These are phyloP conservation scores for Seriola quinqueradiata DNA, from an alignment of 2,113 vertebrate species.

Conservation along the genomic window DNA sequence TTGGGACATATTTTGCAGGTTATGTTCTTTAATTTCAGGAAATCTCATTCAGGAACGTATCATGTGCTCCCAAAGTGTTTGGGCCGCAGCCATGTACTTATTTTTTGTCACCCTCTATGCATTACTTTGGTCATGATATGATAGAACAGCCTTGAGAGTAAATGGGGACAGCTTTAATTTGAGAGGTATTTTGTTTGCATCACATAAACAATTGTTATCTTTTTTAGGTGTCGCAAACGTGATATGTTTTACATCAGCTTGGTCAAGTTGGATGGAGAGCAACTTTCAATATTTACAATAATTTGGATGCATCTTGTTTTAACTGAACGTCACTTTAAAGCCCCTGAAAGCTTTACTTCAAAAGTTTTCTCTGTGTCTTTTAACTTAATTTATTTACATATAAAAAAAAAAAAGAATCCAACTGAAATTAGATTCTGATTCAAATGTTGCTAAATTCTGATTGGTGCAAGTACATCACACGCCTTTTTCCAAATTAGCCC, in stretches of 20 bases:
- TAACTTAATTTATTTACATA: neutral
- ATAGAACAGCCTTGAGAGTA: neutral
- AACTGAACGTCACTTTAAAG: too few relatives aligned
- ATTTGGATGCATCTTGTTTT: too few relatives aligned
- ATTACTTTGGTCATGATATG: neutral
- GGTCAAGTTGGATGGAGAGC: too few relatives aligned
- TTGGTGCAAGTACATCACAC: neutral
- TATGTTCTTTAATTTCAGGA: slow-evolving; percentile 49
- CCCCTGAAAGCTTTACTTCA: too few relatives aligned
- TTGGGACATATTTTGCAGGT: slow-evolving; percentile 8
- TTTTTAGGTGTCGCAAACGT: neutral
- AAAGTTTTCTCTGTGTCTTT: too few relatives aligned
- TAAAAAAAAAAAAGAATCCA: too few relatives aligned
- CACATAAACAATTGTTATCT: neutral
- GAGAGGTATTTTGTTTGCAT: neutral
- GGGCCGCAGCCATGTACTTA: neutral
- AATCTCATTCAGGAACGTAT: slow-evolving; percentile 35
- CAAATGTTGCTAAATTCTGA: neutral
- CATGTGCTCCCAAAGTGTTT: slow-evolving; percentile 2
- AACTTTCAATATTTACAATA: too few relatives aligned
- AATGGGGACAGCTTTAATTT: neutral
- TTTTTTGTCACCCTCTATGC: neutral
- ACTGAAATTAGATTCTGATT: too few relatives aligned
- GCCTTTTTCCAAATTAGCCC: neutral
- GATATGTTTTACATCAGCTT: too few relatives aligned